Conservation (phyloP, 2,797 vertebrate genomes). For the Mastacembelus armatus region DNA sequence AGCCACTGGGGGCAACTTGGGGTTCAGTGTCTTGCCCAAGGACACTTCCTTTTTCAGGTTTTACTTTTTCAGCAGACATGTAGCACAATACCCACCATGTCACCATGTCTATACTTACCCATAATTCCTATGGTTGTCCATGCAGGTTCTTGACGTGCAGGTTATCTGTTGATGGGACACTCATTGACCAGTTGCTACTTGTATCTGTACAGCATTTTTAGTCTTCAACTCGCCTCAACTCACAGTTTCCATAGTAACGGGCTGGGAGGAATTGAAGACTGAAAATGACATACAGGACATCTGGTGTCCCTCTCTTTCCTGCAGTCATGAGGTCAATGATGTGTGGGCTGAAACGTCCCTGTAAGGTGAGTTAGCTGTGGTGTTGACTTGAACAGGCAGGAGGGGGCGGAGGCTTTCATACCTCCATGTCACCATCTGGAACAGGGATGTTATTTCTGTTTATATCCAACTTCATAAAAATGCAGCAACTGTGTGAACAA, state of each 20-base stretch:
- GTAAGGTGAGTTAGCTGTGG: slow-evolving; percentile 36
- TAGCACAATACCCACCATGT: too few relatives aligned
- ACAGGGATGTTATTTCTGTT: not conserved
- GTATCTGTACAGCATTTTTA: slow-evolving; percentile 93
- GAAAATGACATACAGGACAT: slow-evolving; percentile 92
- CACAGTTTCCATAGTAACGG: slow-evolving; percentile 90
- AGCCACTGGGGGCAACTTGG: too few relatives aligned
- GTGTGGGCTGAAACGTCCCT: slow-evolving; percentile 27
- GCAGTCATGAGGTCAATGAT: slow-evolving; percentile 24
- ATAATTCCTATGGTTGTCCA: slow-evolving; percentile 1
- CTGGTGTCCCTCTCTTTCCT: slow-evolving; percentile 44
- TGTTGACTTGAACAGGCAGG: not conserved
- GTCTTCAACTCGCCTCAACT: slow-evolving; percentile 93
- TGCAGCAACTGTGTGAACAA: slow-evolving; percentile 10
- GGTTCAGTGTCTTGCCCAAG: too few relatives aligned
- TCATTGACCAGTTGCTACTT: slow-evolving; percentile 77
- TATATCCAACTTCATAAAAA: slow-evolving; percentile 17
- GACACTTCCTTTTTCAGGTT: too few relatives aligned
- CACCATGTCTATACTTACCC: slow-evolving; percentile 62
- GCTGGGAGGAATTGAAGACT: slow-evolving; percentile 94
- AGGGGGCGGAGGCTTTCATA: not conserved
- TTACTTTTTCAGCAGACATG: not conserved
- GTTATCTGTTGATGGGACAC: slow-evolving; percentile 41
- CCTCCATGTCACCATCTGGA: slow-evolving; percentile 23
- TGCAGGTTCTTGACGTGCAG: not conserved